Base-by-base conservation (phyloP, 1,140 invertebrate genomes). In the Andrena cerasifolii region DNA sequence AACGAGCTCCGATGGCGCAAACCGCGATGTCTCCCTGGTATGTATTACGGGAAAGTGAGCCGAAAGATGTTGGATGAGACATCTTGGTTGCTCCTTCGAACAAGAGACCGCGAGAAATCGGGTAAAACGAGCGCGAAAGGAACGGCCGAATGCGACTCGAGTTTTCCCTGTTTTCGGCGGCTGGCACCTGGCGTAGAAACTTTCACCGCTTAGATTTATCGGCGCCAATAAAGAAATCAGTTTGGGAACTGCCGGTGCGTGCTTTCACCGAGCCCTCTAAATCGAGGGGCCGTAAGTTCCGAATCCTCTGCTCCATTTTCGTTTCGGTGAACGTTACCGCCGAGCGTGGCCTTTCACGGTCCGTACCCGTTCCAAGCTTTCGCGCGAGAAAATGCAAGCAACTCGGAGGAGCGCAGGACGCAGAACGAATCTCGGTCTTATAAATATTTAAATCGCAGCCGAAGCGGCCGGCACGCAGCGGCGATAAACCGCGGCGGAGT, bases 361-460 rank as follows among this genome's bases (percentile, higher is more conserved):
- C 40, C 16, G 36, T n/a, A n/a, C 21, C 4, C 26, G 26, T 63
- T 8, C 16, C 16, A 31, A 31, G 24, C 2, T 45, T 31, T 16
- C 36, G 53, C 7, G 28, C 6, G 10, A 14, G 33, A 61, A 61
- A 72, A 54, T 66, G 7, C 24, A 26, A 7, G 6, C n/a, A 12
- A 10, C 36, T 40, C 58, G 58, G 18, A 10, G 45, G 36, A 31
- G 12, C 21, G 26, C 18, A 7, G 1, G 3, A 56, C n/a, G 40
- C 6, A 6, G 7, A 18, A 26, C 31, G 68, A 36, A 62, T 47
- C 40, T 21, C 3, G 33, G n/a, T 0, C 73, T 76, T 66, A 75
- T 67, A 75, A 75, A 75, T 75, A 75, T 75, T 75, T 75, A 45
- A 47, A 47, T 66, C 26, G 62, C 62, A 45, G 7, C 24, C 16